phyloP scores from a whole-genome alignment of 2,797 vertebrate genomes.

The Rhinatrema bivittatum region DNA sequence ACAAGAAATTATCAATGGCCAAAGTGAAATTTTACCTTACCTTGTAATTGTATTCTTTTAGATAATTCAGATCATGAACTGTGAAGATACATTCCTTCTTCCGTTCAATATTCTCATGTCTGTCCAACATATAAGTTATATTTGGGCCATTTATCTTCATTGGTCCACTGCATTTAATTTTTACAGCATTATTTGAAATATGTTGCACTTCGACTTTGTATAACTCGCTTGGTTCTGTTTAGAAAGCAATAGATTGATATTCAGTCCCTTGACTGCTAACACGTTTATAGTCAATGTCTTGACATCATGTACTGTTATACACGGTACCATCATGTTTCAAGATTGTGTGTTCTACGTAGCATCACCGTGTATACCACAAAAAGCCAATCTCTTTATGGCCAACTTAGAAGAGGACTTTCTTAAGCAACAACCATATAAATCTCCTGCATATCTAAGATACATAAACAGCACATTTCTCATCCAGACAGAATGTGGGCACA shows the following conservation, averaged over 20 bases:
- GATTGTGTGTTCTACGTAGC: too few relatives aligned
- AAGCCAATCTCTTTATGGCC: too few relatives aligned
- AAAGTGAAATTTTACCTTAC: constrained; percentile 31
- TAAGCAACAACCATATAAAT: too few relatives aligned
- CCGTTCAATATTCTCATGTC: accelerated
- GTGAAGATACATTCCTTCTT: accelerated
- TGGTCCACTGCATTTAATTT: neutral
- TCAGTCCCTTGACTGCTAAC: too few relatives aligned
- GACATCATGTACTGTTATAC: too few relatives aligned
- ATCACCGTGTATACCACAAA: too few relatives aligned
- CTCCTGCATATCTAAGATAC: too few relatives aligned
- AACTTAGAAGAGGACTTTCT: too few relatives aligned
- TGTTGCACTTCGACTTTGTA: accelerated
- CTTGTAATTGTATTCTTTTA: constrained; percentile 17
- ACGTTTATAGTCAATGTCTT: too few relatives aligned
- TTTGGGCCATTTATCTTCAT: neutral
- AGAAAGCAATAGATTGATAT: neutral
- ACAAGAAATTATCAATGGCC: neutral
- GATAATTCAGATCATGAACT: constrained; percentile 41
- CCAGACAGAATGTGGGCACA: too few relatives aligned
- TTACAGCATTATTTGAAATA: neutral
- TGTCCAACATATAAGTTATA: accelerated
- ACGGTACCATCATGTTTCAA: too few relatives aligned
- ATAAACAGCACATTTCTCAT: too few relatives aligned
- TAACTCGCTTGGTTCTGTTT: neutral